Evolutionary conservation across 92 coral and sea anemone species (phyloP), one percentile per base, ranked within the genome.

Genomic region (Montipora capitata): DNA sequence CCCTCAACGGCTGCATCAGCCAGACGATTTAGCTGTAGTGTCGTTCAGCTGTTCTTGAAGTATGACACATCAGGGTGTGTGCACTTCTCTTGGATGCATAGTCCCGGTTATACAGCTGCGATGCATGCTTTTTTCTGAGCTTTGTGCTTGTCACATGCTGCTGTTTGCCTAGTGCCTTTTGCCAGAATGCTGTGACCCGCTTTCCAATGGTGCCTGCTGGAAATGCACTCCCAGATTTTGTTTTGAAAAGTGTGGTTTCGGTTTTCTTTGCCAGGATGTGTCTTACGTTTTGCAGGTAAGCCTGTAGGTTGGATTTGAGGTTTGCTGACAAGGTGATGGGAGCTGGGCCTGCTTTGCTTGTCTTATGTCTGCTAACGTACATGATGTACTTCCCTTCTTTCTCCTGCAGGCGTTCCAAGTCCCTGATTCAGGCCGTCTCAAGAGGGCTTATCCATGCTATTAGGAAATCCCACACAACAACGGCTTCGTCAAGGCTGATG

Each of bases 311-410:
- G 10, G 9, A 2, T 8, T 44, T 15, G 9, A 44, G 17, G 78
- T 51, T 73, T 2, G 12, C 7, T 2, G 38, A 42, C 78, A 73
- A 42, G 27, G 78, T 51, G 4, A 73, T 4, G 2, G 78, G 78
- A 2, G 78, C 78, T 1, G 59, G 78, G 7, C 78, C 78, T n/a
- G 61, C 38, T 20, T 44, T 73, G 10, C n/a, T 16, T 7, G 78
- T 73, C 41, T 73, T 73, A 9, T 73, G 61, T 4, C 78, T 3
- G 61, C 17, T 11, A 1, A 73, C 78, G 14, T 44, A n/a, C 78
- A 73, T 68, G 39, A 44, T 44, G 39, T 41, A 43, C 12, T 20
- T 20, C 20, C 41, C 62, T 12, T 73, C 61, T 20, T 41, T 43
- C 41, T 73, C 78, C 39, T 44, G 9, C 11, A 43, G 4, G 4